Evolutionary conservation across 2,888 invertebrate genomes (phyloP).

Genomic region (Marronus borbonicus): DNA sequence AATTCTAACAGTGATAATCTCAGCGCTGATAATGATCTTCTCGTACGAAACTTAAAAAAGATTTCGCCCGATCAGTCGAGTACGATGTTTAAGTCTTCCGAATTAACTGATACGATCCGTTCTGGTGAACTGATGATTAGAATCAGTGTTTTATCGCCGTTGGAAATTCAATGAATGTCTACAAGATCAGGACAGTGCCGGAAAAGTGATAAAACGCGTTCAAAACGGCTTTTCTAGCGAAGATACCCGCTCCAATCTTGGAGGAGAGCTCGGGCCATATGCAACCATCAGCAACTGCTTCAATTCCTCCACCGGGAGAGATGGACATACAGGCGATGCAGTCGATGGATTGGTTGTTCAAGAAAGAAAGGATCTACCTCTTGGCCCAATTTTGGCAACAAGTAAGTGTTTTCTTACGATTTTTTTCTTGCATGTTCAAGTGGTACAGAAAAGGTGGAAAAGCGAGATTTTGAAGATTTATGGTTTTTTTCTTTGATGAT

Average conservation of each 20-base stretch:
- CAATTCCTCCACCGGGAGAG: conserved; percentile 79
- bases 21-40: background rate
- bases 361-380: conserved; percentile 95
- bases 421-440: background rate
- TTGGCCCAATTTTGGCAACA: conserved; percentile 97
- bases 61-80: background rate
- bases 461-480: no score
- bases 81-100: conserved; percentile 1
- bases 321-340: conserved; percentile 96
- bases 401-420: conserved; percentile 75
- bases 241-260: conserved; percentile 56
- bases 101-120: background rate
- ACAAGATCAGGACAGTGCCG: background rate
- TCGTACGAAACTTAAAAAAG: background rate
- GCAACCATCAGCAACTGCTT: conserved; percentile 80
- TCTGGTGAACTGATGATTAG: background rate
- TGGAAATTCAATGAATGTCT: conserved; percentile 18
- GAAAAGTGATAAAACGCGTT: conserved; percentile 29
- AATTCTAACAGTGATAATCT: background rate
- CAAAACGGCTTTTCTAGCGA: conserved; percentile 61
- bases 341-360: conserved; percentile 97
- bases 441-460: no score
- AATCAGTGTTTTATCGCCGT: conserved; percentile 51
- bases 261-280: conserved; percentile 71
- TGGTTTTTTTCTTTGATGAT: no score